These are phyloP conservation scores for Lagopus muta DNA, from an alignment of 2,113 vertebrate species.

Conservation along the genomic window DNA sequence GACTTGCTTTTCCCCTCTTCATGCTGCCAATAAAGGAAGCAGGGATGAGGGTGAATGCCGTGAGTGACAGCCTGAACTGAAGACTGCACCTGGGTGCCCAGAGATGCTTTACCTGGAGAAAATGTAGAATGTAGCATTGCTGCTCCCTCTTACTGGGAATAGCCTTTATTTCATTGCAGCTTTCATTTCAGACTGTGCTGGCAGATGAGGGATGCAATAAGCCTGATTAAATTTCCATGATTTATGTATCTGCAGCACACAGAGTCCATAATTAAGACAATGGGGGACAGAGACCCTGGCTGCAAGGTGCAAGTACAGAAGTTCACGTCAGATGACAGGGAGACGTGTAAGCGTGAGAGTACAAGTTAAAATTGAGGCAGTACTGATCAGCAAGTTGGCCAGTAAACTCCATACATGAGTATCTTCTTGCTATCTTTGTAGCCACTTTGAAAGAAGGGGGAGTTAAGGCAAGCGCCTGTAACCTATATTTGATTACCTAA, in stretches of 20 bases:
- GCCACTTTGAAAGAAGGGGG: background rate
- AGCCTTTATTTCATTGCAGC: background rate
- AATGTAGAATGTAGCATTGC: background rate
- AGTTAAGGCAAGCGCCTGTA: background rate
- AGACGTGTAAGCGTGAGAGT: background rate
- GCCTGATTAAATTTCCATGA: slow-evolving; percentile 66
- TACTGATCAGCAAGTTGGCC: background rate
- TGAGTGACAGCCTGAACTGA: background rate
- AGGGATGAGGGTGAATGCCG: background rate
- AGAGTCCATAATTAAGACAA: slow-evolving; percentile 44
- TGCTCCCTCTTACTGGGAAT: background rate
- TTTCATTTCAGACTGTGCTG: slow-evolving; percentile 32
- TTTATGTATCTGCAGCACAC: slow-evolving; percentile 55
- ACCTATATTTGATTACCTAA: background rate
- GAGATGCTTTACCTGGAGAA: background rate
- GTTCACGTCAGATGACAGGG: background rate
- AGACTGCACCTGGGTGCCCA: background rate
- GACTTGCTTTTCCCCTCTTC: background rate
- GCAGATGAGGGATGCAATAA: slow-evolving; percentile 58
- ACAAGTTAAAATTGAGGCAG: background rate
- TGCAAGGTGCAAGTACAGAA: slow-evolving; percentile 39
- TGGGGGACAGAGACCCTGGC: slow-evolving; percentile 14
- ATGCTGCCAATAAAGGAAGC: background rate
- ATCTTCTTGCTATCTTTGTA: background rate
- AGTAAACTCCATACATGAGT: background rate